A percentile compares a stretch with the other conserved stretches of the same genome.
These are phyloP conservation scores for Eurosta solidaginis DNA, from an alignment of 1,140 invertebrate species.

Conservation along the genomic window DNA sequence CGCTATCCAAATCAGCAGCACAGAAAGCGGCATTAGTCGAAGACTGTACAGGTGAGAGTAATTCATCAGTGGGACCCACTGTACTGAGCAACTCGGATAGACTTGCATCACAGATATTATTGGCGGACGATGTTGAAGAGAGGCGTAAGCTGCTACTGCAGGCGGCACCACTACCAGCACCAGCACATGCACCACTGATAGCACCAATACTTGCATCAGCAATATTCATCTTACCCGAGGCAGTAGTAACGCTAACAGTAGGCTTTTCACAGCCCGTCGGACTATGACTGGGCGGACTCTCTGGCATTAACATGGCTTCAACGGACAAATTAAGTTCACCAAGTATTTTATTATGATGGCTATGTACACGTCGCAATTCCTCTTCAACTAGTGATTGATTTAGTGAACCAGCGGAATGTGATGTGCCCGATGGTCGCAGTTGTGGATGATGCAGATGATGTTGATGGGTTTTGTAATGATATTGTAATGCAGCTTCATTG, in stretches of 20 bases:
- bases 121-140: constrained; percentile 47
- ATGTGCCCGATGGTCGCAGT: constrained; percentile 41
- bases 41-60: constrained; percentile 66
- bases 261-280: constrained; percentile 55
- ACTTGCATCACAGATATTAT: constrained; percentile 55
- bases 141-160: constrained; percentile 41
- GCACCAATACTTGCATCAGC: neutral
- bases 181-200: constrained; percentile 2
- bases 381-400: constrained; percentile 75
- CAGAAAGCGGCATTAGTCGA: constrained; percentile 45
- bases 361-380: constrained; percentile 78
- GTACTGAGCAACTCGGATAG: constrained; percentile 60
- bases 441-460: too few species aligned
- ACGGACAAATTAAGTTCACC: constrained; percentile 85
- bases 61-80: constrained; percentile 71
- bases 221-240: constrained; percentile 46
- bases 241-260: constrained; percentile 57
- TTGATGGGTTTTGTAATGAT: neutral
- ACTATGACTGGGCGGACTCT: constrained; percentile 52
- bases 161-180: neutral
- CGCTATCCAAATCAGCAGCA: constrained; percentile 74
- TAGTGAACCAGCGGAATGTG: constrained; percentile 61
- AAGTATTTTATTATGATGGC: constrained; percentile 76
- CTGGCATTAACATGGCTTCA: constrained; percentile 85
- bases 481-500: constrained; percentile 49